Base-by-base conservation (phyloP, 1,140 invertebrate genomes). In the Branchinecta lynchi region DNA sequence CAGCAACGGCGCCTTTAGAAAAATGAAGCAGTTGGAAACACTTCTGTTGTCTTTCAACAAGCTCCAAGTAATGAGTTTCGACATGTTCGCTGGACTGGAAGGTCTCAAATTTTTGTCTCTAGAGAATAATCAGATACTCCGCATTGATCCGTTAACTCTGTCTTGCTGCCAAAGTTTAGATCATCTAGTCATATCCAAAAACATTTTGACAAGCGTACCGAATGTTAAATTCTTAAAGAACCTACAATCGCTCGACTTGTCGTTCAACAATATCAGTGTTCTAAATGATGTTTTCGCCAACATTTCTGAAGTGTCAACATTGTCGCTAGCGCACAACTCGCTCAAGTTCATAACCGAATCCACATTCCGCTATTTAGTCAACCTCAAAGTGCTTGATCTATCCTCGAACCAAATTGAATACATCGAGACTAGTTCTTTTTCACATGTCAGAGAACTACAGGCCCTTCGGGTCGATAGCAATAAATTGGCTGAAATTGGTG, bases 381-480 rank as follows among this genome's bases (percentile, higher is more conserved):
- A 86, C 70, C 78, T 94, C 67, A 89, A 91, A 81, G 89, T 92
- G 0, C 78, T 93, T 0, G 93, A 92, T 78, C 81, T 93, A 44
- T 89, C 90, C 20, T 86, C 89, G 76, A 93, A 94, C 80, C 89
- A 90, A 78, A 87, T 93, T 21, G 87, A 89, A 74, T 85, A 84
- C 75, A 87, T 93, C 72, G 89, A 91, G 76, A 78, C 86, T 17
- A 87, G 88, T 2, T 86, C 89, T 8, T 93, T 93, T 75, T 87
- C 87, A 65, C 82, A 86, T 69, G 81, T 80, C 0, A 72, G 72
- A 32, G 84, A 86, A 73, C 80, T 93, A 68, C 88, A 92, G 78
- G 89, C 90, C 3, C 89, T 94, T 67, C 81, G 90, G 17, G 79
- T 93, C 69, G 91, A 94, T 76, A 87, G 87, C 12, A 94, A 93